Evolutionary conservation across 2,797 vertebrate genomes (phyloP).

Genomic region (Sebastes trivittatus): DNA sequence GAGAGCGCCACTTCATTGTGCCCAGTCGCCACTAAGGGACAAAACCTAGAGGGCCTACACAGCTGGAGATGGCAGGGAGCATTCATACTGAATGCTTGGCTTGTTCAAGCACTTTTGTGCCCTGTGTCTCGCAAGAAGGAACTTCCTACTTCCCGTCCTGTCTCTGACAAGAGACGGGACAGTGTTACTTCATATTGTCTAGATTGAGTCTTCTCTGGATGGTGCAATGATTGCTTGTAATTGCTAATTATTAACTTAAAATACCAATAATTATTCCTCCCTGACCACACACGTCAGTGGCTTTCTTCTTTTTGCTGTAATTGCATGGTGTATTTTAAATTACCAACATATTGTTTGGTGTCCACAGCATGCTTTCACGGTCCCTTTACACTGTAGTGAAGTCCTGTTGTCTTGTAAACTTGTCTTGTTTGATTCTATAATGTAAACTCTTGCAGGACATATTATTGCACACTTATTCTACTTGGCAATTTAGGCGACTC

Average conservation of each 20-base stretch:
- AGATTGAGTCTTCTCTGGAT: slow-evolving; percentile 34
- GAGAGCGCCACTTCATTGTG: slow-evolving; percentile 77
- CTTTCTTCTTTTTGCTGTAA: neutral
- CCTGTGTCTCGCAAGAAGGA: slow-evolving; percentile 65
- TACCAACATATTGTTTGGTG: neutral
- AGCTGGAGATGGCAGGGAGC: slow-evolving; percentile 76
- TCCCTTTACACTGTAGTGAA: neutral
- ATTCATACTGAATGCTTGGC: slow-evolving; percentile 73
- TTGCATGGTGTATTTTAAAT: neutral
- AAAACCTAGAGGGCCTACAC: slow-evolving; percentile 70
- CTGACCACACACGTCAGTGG: neutral
- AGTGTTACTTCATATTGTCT: slow-evolving; percentile 40
- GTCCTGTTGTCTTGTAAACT: slow-evolving; percentile 6
- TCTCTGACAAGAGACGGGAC: slow-evolving; percentile 49
- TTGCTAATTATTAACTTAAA: slow-evolving; percentile 26
- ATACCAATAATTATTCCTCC: slow-evolving; percentile 6
- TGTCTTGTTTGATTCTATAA: slow-evolving; percentile 7
- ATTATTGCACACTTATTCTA: slow-evolving; percentile 7
- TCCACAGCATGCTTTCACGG: slow-evolving; percentile 1
- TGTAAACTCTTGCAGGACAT: slow-evolving; percentile 5
- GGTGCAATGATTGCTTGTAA: slow-evolving; percentile 8
- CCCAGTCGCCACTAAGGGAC: slow-evolving; percentile 50
- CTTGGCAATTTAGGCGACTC: slow-evolving; percentile 18
- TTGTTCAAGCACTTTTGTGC: slow-evolving; percentile 74
- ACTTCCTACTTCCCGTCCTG: slow-evolving; percentile 76